Conservation (phyloP, 2,888 invertebrate genomes). For the Andricus quercusramuli region DNA sequence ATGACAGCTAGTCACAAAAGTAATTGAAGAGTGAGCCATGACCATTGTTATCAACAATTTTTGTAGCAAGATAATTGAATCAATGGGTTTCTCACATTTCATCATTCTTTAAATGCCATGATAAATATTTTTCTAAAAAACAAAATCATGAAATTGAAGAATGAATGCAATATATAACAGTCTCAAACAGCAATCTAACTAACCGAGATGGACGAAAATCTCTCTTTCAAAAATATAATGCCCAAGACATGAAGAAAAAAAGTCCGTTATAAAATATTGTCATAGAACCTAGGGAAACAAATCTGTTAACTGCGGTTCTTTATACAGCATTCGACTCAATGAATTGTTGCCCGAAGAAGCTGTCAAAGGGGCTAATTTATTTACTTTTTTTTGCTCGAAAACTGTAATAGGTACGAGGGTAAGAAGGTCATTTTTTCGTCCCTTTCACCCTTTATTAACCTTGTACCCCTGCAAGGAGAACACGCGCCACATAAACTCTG, state of each 20-base stretch:
- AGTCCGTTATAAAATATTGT: background rate
- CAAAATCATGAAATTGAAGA: no score
- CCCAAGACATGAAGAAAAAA: background rate
- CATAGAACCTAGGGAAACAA: background rate
- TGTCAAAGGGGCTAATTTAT: conserved; percentile 11
- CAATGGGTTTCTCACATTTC: no score
- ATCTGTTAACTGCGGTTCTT: background rate
- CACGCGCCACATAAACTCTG: conserved; percentile 34
- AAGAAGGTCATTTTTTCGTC: conserved; percentile 27
- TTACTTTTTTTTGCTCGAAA: background rate
- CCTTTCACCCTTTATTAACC: background rate
- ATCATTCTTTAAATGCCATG: no score
- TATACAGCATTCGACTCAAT: conserved; percentile 14
- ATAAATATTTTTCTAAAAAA: no score
- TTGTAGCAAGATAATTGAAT: no score
- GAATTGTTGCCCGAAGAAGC: conserved; percentile 22
- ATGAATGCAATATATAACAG: no score
- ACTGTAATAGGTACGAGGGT: conserved; percentile 4
- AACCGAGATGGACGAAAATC: no score
- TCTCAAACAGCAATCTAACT: no score
- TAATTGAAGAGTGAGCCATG: no score
- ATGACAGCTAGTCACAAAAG: no score
- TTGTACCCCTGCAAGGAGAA: background rate
- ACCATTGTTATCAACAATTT: no score
- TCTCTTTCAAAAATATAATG: no score